Evolutionary conservation across 2,797 vertebrate genomes (phyloP).

Genomic region (Sebastes matsubarae): DNA sequence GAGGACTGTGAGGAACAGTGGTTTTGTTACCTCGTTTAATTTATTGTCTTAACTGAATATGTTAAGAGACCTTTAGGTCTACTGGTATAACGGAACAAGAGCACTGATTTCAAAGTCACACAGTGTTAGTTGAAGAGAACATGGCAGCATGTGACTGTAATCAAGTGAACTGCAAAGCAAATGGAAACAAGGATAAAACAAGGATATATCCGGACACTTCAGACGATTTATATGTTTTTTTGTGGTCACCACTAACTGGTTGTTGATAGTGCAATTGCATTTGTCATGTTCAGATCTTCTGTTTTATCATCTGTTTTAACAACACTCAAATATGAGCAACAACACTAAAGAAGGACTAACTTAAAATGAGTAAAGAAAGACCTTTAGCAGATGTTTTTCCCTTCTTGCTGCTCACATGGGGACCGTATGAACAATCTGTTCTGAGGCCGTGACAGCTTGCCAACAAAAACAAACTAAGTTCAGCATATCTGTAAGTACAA

Average conservation of each 20-base stretch:
- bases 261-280: not conserved
- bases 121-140: not conserved
- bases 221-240: not conserved
- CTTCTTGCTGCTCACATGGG: constrained; percentile 37
- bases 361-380: constrained; percentile 27
- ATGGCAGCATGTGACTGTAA: constrained; percentile 3
- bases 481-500: constrained; percentile 17
- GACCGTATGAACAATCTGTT: constrained; percentile 16
- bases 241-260: not conserved
- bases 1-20: constrained; percentile 6
- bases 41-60: constrained; percentile 14
- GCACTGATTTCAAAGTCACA: constrained; percentile 15
- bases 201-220: not conserved
- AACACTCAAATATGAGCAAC: not conserved
- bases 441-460: not conserved
- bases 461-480: constrained; percentile 42
- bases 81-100: not conserved
- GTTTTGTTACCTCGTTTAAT: constrained; percentile 52
- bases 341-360: not conserved
- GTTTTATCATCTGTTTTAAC: constrained; percentile 42
- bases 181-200: constrained; percentile 1
- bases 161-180: constrained; percentile 2
- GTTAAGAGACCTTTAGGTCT: not conserved
- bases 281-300: constrained; percentile 24
- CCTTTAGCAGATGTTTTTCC: constrained; percentile 53